Base-by-base conservation (phyloP, 2,113 vertebrate species). In the Psettodes erumei region DNA sequence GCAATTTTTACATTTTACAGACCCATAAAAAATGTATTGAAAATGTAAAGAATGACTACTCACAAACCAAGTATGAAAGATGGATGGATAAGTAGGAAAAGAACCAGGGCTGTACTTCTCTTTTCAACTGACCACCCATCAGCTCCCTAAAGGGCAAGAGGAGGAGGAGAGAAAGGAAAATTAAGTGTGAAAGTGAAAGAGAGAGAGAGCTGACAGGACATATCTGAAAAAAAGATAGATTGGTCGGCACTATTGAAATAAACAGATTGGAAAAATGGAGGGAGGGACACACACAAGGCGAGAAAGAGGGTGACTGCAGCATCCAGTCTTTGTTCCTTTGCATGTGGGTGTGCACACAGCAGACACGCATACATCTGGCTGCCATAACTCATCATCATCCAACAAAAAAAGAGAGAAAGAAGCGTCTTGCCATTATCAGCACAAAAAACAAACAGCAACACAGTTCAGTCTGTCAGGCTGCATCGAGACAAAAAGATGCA, bases 331-430 rank as follows among this genome's bases (percentile, higher is more conserved):
- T 89, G 82, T 89, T 86, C 37, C 51, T 73, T 65, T 74, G 75
- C 68, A 63, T 50, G 79, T 83, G 77, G 82, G 79, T 3, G 71
- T 15, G 19, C 71, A 63, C 51, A 51, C 60, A 75, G 13, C 71
- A 48, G 21, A 61, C 80, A 78, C 75, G 66, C 71, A 54, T 45
- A 75, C 59, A 37, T 84, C 85, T 79, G 75, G 69, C 85, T 89
- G 89, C 81, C 86, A 85, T 79, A 88, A 80, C 79, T 89, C 87
- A 86, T 88, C 81, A 81, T 47, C 86, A 33, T 84, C 77, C 58
- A 58, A 75, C 72, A 45, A 73, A 74, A 81, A 60, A 37, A 51
- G 37, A 11, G 62, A 23, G 6, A 4, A 35, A 60, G 63, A 40
- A 50, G 43, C 47, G 55, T 67, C 43, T 75, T 67, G 53, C 78